Base-by-base conservation (phyloP, 2,888 invertebrate genomes). In the Volucella zonaria region DNA sequence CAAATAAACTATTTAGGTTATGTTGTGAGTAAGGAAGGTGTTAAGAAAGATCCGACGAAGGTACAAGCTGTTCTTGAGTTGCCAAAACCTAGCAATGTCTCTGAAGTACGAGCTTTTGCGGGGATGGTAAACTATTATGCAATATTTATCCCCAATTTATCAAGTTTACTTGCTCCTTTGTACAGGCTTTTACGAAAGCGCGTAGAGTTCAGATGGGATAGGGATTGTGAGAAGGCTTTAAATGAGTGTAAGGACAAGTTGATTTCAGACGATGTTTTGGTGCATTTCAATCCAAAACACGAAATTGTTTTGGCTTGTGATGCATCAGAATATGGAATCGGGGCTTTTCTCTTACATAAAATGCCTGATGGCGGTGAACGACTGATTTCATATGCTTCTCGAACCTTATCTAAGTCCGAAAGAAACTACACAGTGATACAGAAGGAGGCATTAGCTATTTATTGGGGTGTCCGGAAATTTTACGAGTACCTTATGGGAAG, bases 381-480 rank as follows among this genome's bases (percentile, higher is more conserved):
- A 8, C 73, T 77, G 2, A 64, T 86, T 31, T 15, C 59, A 11
- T 86, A 64, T 59, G 66, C 58, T 11, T 78, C 74, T 1, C 18
- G 70, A 47, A 74, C 75, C 2, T 31, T 82, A 47, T 14, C 78
- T 1, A 38, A 54, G 10, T 40, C 75, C 1, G 78, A 86, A 49
- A 61, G 31, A 47, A 87, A 87, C 45, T 88, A 89, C 77, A 89
- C 87, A 4, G 87, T 88, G 14, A 64, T 88, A n/a, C 87, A 89
- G 42, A 85, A 83, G 23, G 88, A 89, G 82, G 89, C 89, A 10
- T 83, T 90, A 8, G 89, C 89, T 9, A 86, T 91, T 9, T 78
- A 91, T 38, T 92, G 87, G 73, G 91, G 89, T 2, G 88, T 91
- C 0, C 87, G 88, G 38, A 89, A 89, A 85, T 92, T 92, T 86